Conservation (phyloP, 1,140 invertebrate species). For the Scaptomyza graminum region DNA sequence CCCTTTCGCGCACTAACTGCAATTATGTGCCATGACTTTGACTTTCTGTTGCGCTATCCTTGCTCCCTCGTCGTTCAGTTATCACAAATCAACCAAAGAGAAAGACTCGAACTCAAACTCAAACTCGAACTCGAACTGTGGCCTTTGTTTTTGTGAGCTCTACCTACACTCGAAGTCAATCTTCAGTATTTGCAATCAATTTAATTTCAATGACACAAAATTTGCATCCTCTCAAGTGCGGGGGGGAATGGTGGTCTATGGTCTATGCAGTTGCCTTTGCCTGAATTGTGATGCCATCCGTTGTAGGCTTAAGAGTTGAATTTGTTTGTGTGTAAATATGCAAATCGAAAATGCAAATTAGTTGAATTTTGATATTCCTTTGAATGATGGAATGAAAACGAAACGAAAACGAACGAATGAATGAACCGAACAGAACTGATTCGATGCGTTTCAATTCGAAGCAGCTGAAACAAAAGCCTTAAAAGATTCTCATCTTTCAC, state of each 20-base stretch:
- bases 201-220: slow-evolving; percentile 80
- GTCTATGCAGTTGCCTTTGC: slow-evolving; percentile 30
- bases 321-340: slow-evolving; percentile 67
- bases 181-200: slow-evolving; percentile 82
- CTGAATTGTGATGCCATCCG: slow-evolving; percentile 10
- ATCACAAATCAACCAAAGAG: slow-evolving; percentile 46
- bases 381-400: slow-evolving; percentile 49
- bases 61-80: slow-evolving; percentile 15
- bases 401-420: slow-evolving; percentile 51
- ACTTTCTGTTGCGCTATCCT: slow-evolving; percentile 24
- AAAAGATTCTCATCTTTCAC: slow-evolving; percentile 37
- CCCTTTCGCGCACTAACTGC: slow-evolving; percentile 63
- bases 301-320: slow-evolving; percentile 41
- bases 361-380: slow-evolving; percentile 78
- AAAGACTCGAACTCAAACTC: neutral
- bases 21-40: slow-evolving; percentile 69
- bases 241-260: slow-evolving; percentile 8
- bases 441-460: neutral
- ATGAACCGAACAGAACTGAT: neutral
- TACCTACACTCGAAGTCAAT: slow-evolving; percentile 70
- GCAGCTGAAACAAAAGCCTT: slow-evolving; percentile 35
- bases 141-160: slow-evolving; percentile 41
- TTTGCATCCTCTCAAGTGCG: slow-evolving; percentile 47
- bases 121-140: neutral
- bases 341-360: slow-evolving; percentile 82